Evolutionary conservation across 1,140 invertebrate genomes (phyloP).

Genomic region (Orussus abietinus): DNA sequence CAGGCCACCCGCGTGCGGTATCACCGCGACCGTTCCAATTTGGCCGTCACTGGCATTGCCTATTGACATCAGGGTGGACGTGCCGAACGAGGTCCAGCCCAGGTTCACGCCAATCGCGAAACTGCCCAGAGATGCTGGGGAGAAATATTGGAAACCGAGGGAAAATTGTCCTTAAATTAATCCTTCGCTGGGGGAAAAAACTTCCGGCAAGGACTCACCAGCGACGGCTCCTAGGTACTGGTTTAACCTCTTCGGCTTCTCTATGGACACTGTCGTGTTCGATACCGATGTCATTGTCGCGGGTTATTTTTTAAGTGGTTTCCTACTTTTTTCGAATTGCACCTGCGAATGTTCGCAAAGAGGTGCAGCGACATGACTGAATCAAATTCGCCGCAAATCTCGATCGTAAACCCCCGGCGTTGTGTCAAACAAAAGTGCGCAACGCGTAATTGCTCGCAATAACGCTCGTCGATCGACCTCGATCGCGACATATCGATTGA

Average conservation of each 20-base stretch:
- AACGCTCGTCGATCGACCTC: no score
- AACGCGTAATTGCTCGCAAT: no score
- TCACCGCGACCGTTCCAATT: constrained; percentile 23
- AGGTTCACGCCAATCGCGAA: constrained; percentile 31
- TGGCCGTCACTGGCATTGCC: constrained; percentile 20
- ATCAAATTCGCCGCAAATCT: no score
- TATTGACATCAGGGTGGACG: no score
- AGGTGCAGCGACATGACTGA: no score
- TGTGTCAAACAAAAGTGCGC: no score
- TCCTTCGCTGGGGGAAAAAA: not conserved
- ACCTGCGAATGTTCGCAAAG: no score
- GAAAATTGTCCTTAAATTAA: constrained; percentile 1
- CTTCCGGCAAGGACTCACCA: constrained; percentile 26
- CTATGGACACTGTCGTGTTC: not conserved
- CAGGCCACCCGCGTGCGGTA: constrained; percentile 24
- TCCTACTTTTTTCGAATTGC: no score
- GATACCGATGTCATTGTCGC: constrained; percentile 10
- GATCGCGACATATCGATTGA: no score
- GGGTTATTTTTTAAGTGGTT: no score
- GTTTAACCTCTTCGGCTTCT: constrained; percentile 26
- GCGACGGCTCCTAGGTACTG: constrained; percentile 37
- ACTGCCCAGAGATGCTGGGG: constrained; percentile 34
- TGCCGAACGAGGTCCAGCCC: constrained; percentile 40
- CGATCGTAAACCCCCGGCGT: no score
- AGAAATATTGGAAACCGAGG: constrained; percentile 12